These are phyloP conservation scores for Pygathrix nemaeus DNA, from an alignment of 2,113 vertebrate species.

Conservation along the genomic window DNA sequence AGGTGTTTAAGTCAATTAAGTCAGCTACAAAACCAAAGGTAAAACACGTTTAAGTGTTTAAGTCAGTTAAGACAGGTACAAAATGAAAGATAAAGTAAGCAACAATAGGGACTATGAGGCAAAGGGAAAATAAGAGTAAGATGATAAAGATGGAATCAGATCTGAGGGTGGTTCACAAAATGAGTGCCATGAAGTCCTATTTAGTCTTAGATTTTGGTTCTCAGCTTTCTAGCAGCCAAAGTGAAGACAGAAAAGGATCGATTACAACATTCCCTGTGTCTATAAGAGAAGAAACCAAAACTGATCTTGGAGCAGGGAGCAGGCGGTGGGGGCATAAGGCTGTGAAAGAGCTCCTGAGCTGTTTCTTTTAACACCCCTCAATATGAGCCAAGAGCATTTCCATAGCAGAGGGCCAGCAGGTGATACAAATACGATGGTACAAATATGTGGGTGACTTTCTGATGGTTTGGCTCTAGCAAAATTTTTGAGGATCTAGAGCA, in stretches of 20 bases:
- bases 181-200: background rate
- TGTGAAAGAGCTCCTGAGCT: background rate
- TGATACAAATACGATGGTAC: background rate
- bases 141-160: background rate
- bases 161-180: background rate
- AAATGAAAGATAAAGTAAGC: background rate
- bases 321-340: background rate
- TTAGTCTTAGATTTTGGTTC: background rate
- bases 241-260: background rate
- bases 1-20: background rate
- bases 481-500: background rate
- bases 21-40: no score
- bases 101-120: background rate
- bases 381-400: background rate
- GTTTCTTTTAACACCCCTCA: background rate
- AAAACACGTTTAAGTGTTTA: no score
- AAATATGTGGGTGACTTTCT: background rate
- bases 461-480: background rate
- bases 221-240: background rate
- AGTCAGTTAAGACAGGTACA: background rate
- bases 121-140: background rate
- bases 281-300: background rate
- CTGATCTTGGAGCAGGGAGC: background rate
- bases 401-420: background rate
- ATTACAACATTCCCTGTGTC: background rate